Percentiles rank a stretch among this genome's conserved stretches.
Evolutionary conservation across 64 coral and sea anemone species (phyloP).

Genomic region (Dendronephthya gigantea): DNA sequence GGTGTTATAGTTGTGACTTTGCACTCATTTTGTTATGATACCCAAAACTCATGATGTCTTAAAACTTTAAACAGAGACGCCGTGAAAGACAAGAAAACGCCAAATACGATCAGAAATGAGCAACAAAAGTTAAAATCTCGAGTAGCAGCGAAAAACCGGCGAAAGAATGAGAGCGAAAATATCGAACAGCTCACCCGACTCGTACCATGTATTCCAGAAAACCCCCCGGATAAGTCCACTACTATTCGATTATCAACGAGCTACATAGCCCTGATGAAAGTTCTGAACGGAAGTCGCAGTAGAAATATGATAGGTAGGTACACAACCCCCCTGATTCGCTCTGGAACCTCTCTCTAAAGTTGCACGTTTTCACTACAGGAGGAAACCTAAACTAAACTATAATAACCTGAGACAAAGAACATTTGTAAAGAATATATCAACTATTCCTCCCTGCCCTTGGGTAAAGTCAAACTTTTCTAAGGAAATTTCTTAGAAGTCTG

Average conservation of each 20-base stretch:
- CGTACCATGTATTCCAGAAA: not conserved
- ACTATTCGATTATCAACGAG: not conserved
- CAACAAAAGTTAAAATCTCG: not conserved
- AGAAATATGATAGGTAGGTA: not conserved
- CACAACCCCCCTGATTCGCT: not conserved
- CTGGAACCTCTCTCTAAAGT: too few species aligned
- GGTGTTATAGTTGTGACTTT: too few species aligned
- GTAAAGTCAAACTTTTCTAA: too few species aligned
- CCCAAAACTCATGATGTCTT: too few species aligned
- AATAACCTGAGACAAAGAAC: too few species aligned
- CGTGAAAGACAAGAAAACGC: not conserved
- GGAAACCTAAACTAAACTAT: too few species aligned
- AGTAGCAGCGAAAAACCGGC: not conserved
- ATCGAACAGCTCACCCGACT: not conserved
- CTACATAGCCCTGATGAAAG: not conserved
- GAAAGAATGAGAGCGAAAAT: not conserved
- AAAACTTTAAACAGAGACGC: not conserved
- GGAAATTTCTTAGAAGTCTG: too few species aligned
- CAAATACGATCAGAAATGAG: not conserved
- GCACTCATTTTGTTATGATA: too few species aligned
- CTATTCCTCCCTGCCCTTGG: too few species aligned
- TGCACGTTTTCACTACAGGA: too few species aligned
- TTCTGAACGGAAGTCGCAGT: not conserved
- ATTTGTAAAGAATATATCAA: too few species aligned
- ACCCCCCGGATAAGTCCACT: not conserved